Evolutionary conservation across 2,888 invertebrate species (phyloP), one percentile per base, ranked within the genome.

Genomic region (Troilus luridus): DNA sequence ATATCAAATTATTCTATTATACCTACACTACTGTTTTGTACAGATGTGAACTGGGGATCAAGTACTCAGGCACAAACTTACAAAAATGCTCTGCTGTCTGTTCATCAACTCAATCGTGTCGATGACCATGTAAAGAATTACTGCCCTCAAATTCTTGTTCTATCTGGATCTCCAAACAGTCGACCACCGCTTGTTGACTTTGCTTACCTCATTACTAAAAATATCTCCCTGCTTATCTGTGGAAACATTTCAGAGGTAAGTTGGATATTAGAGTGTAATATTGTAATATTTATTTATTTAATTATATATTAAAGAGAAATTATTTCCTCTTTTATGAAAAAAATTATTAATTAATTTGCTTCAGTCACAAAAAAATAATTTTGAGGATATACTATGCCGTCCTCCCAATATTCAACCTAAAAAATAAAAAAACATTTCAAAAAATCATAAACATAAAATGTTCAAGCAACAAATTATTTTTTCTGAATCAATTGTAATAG

Each of bases 121-220:
- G 98, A 98, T 92, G 99, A 99, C 92, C 99, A 99, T 94, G 98
- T 99, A 6, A 99, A 99, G 94, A 99, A 99, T 94, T 99, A 98
- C 94, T 94, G 96, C 58, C 97, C 97, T 14, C 97, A 98, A 94
- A 96, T 98, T 92, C 94, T 99, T 92, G 98, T 99, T 54, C 95
- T 99, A 91, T 97, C 97, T 6, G 99, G 99, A 0, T 96, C 97
- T 94, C 99, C 99, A 0, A 97, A 97, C 90, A 96, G 97, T 89
- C 95, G 99, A 88, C 98, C 98, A 0, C 96, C 98, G 0, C 95
- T 99, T 3, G 96, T 99, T 0, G 98, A 99, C 94, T 98, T 99
- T 94, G 97, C 98, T 0, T 96, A 98, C 94, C 96, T 97, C 92
- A 96, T 99, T 91, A 99, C 99, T 0, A 99, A 99, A 94, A 98